Percentiles rank a stretch among this genome's conserved stretches.
phyloP scores from a whole-genome alignment of 2,888 invertebrate genomes.

The Torymus aiolomorphi region DNA sequence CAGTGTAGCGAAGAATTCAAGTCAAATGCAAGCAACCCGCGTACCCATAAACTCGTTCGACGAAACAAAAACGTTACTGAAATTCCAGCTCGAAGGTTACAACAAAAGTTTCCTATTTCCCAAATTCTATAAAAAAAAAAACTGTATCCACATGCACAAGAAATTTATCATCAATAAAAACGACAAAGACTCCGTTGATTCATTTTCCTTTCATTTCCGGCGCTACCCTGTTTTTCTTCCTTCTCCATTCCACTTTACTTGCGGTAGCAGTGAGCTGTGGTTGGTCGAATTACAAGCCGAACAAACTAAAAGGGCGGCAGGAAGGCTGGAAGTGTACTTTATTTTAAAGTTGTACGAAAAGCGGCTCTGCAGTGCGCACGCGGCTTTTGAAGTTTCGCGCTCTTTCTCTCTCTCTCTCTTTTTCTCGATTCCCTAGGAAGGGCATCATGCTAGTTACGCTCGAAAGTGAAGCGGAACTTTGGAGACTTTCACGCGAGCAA shows the following conservation, averaged over 20 bases:
- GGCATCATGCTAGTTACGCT: slow-evolving; percentile 29
- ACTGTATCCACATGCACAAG: too few species aligned
- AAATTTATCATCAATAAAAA: background rate
- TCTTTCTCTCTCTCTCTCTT: background rate
- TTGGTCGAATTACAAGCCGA: slow-evolving; percentile 15
- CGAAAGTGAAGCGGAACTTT: slow-evolving; percentile 26
- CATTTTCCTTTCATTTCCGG: too few species aligned
- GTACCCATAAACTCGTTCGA: too few species aligned
- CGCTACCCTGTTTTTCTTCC: too few species aligned
- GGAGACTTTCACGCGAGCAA: background rate
- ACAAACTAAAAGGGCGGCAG: background rate
- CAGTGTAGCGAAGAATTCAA: too few species aligned
- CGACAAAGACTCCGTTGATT: too few species aligned
- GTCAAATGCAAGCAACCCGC: too few species aligned
- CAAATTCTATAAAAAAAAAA: too few species aligned
- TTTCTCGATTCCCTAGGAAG: background rate
- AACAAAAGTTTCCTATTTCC: too few species aligned
- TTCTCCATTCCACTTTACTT: too few species aligned
- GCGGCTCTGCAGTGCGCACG: background rate
- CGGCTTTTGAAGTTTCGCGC: slow-evolving; percentile 13
- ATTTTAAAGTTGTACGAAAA: slow-evolving; percentile 36
- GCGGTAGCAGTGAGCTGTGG: background rate
- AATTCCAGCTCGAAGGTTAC: too few species aligned
- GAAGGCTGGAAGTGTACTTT: slow-evolving; percentile 38
- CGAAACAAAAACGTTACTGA: too few species aligned